Percentiles rank a stretch among this genome's conserved stretches.
Evolutionary conservation across 2,888 invertebrate genomes (phyloP).

Genomic region (Epistrophe grossulariae): DNA sequence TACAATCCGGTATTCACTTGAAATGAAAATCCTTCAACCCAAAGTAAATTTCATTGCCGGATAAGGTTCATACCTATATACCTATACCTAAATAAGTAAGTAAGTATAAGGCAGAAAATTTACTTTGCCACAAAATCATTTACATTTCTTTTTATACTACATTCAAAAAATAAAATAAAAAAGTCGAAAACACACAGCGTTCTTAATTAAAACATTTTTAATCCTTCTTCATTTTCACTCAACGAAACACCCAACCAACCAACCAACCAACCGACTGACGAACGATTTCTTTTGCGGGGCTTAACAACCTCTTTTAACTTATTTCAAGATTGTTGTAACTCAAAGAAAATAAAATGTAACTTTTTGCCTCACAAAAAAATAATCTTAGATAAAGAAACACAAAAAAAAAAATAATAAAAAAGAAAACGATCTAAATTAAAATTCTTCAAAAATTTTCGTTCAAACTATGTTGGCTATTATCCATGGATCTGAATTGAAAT

Average conservation of each 20-base stretch:
- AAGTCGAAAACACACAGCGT: constrained; percentile 50
- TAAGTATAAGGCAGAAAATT: constrained; percentile 40
- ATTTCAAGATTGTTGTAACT: constrained; percentile 25
- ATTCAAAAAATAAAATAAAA: neutral
- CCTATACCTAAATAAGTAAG: neutral
- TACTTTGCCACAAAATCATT: constrained; percentile 67
- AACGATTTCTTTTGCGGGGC: constrained; percentile 30
- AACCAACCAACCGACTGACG: neutral
- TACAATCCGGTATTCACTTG: constrained; percentile 41
- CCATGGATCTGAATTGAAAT: constrained; percentile 38
- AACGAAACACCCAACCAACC: neutral
- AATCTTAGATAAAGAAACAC: constrained; percentile 12
- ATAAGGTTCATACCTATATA: constrained; percentile 40
- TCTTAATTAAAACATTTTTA: constrained; percentile 72
- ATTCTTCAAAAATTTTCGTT: constrained; percentile 28
- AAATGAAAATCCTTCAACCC: constrained; percentile 55
- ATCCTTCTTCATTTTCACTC: constrained; percentile 44
- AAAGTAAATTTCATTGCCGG: constrained; percentile 57
- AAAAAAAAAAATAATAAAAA: constrained; percentile 8
- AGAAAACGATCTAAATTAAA: constrained; percentile 41
- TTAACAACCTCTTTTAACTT: constrained; percentile 39
- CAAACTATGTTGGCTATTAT: constrained; percentile 30
- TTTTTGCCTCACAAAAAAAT: constrained; percentile 7
- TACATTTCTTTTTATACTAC: constrained; percentile 55
- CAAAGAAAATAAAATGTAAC: constrained; percentile 35